phyloP scores from a whole-genome alignment of 1,140 invertebrate genomes.

The Lethocerus indicus region DNA sequence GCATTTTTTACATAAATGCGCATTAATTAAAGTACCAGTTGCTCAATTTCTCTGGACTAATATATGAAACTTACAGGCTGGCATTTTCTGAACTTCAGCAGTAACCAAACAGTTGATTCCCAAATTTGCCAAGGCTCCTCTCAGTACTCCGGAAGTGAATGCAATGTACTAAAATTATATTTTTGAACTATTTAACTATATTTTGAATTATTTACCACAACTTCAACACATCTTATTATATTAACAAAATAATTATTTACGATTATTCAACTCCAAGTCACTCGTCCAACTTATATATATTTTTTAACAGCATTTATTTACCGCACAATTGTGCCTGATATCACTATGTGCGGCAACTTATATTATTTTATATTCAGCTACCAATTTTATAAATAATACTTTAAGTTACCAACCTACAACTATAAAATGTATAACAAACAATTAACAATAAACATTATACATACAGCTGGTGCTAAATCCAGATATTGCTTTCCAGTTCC shows the following conservation, averaged over 20 bases:
- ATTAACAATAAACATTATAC: slow-evolving; percentile 13
- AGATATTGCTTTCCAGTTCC: slow-evolving; percentile 82
- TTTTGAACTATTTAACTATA: not conserved
- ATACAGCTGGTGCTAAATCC: slow-evolving; percentile 69
- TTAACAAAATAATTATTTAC: not conserved
- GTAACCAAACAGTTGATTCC: slow-evolving; percentile 88
- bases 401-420: not conserved
- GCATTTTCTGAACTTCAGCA: slow-evolving; percentile 82
- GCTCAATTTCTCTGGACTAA: slow-evolving; percentile 34
- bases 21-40: too few relatives aligned
- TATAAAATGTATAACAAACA: not conserved
- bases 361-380: not conserved
- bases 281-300: not conserved
- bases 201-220: not conserved
- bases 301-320: not conserved
- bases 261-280: not conserved
- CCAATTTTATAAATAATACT: not conserved
- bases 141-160: slow-evolving; percentile 87
- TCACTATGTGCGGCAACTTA: not conserved
- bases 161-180: slow-evolving; percentile 59
- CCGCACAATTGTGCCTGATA: not conserved
- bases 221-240: not conserved
- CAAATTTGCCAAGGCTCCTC: slow-evolving; percentile 87
- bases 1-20: too few relatives aligned
- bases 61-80: slow-evolving; percentile 89